Percentiles rank a stretch among this genome's conserved stretches.
phyloP scores from a whole-genome alignment of 2,797 vertebrate species.

The Schizopygopsis pylzovi region DNA sequence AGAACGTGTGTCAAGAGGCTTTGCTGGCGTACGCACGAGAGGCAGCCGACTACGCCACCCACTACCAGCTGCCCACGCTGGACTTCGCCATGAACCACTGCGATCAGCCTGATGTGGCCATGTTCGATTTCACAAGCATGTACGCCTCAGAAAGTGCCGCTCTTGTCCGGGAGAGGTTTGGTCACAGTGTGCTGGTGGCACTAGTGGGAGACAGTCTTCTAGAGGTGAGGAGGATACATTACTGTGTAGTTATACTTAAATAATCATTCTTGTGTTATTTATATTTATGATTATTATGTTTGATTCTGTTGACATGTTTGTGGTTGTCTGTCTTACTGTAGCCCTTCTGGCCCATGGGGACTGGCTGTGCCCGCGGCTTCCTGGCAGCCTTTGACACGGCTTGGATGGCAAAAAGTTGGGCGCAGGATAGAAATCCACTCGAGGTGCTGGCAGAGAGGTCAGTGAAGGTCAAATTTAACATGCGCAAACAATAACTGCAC shows the following conservation, averaged over 20 bases:
- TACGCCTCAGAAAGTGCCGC: conserved; percentile 95
- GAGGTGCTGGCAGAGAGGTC: conserved; percentile 95
- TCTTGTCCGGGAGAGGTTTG: conserved; percentile 87
- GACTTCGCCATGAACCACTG: conserved; percentile 96
- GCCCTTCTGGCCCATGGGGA: conserved; percentile 99
- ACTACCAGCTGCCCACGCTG: conserved; percentile 94
- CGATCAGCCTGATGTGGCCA: conserved; percentile 93
- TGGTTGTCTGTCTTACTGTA: conserved; percentile 66
- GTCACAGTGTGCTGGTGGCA: conserved; percentile 91
- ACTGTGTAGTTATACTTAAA: not conserved
- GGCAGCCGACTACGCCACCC: conserved; percentile 95
- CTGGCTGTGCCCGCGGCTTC: conserved; percentile 96
- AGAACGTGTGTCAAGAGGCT: conserved; percentile 94
- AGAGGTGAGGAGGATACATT: conserved; percentile 80
- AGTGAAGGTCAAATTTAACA: conserved; percentile 24
- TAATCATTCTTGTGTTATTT: not conserved
- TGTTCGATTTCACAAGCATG: conserved; percentile 99
- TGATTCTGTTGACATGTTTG: not conserved
- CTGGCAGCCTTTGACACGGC: conserved; percentile 94
- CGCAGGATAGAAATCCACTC: conserved; percentile 83
- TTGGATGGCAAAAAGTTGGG: conserved; percentile 97
- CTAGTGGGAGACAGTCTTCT: conserved; percentile 96
- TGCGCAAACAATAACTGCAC: not conserved
- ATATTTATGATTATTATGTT: conserved; percentile 5
- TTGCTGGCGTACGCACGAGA: conserved; percentile 92